These are phyloP conservation scores for Helleia helle DNA, from an alignment of 2,888 invertebrate species.

Conservation along the genomic window DNA sequence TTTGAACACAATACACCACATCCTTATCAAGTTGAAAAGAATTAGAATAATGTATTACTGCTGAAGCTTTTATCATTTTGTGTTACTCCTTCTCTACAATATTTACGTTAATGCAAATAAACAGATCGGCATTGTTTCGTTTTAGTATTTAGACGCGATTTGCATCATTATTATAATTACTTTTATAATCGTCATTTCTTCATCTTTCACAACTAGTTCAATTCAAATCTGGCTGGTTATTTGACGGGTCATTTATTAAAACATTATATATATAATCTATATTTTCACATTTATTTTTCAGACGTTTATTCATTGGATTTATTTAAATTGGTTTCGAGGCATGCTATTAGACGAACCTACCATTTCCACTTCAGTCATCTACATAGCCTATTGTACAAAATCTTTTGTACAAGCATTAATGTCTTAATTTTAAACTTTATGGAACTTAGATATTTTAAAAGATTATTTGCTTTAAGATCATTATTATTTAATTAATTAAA, in stretches of 20 bases:
- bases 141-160: neutral
- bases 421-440: conserved; percentile 3
- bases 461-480: neutral
- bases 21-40: conserved; percentile 53
- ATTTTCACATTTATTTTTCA: conserved; percentile 21
- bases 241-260: conserved; percentile 17
- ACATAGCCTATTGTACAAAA: conserved; percentile 13
- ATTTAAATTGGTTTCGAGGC: conserved; percentile 26
- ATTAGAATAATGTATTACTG: conserved; percentile 26
- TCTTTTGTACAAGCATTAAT: conserved; percentile 8
- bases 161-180: neutral
- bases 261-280: conserved; percentile 15
- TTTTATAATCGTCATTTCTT: neutral
- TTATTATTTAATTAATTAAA: neutral
- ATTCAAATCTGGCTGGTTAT: conserved; percentile 22
- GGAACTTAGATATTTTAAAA: neutral
- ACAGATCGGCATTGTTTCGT: conserved; percentile 18
- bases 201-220: neutral
- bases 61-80: conserved; percentile 34
- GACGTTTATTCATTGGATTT: conserved; percentile 18
- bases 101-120: conserved; percentile 27
- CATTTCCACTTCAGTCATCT: conserved; percentile 19
- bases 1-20: conserved; percentile 14
- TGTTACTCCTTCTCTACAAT: conserved; percentile 24
- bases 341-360: conserved; percentile 24